Percentiles rank a stretch among this genome's conserved stretches.
phyloP scores from a whole-genome alignment of 2,113 vertebrate genomes.

The Sphyrna mokarran region DNA sequence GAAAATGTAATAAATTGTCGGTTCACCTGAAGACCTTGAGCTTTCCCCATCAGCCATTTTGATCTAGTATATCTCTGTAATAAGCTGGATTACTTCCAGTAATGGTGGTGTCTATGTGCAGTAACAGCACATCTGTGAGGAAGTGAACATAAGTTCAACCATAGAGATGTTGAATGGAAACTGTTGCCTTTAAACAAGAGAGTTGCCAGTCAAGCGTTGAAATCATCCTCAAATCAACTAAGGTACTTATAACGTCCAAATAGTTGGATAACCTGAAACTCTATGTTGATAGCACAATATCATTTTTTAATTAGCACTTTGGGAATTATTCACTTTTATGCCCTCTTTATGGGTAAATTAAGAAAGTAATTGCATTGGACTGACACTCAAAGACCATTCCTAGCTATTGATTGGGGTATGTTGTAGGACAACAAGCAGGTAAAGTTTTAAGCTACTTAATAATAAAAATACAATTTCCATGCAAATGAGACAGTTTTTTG shows the following conservation, averaged over 20 bases:
- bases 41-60: slow-evolving; percentile 23
- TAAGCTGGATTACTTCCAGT: neutral
- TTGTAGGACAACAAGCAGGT: neutral
- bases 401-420: neutral
- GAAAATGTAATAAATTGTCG: neutral
- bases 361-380: neutral
- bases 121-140: neutral
- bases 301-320: neutral
- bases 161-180: neutral
- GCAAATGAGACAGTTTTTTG: neutral
- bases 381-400: neutral
- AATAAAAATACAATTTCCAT: neutral
- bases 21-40: neutral
- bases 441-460: neutral
- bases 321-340: neutral
- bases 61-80: too few relatives aligned
- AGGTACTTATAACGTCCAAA: neutral
- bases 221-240: neutral
- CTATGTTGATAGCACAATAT: neutral
- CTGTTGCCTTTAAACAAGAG: neutral
- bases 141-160: neutral
- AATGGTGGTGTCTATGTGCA: neutral
- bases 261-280: neutral
- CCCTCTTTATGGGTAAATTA: neutral
- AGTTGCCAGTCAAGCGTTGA: neutral